phyloP scores from a whole-genome alignment of 2,888 invertebrate species.

The Agrochola lota region DNA sequence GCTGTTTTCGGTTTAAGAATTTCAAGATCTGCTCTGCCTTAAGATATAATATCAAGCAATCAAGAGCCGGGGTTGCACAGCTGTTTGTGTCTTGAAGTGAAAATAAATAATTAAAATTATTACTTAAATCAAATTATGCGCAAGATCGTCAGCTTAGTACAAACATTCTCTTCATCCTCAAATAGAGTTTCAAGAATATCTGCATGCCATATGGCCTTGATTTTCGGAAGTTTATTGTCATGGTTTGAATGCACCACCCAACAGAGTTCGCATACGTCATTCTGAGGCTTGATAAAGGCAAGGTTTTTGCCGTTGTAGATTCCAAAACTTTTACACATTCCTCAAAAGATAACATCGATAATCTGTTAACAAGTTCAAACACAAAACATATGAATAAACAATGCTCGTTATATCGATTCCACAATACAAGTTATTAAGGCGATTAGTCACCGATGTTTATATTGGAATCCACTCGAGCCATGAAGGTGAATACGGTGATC shows the following conservation, averaged over 20 bases:
- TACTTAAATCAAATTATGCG: neutral
- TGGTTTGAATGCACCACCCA: neutral
- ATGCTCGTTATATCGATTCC: slow-evolving; percentile 25
- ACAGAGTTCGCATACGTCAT: neutral
- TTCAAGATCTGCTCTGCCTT: neutral
- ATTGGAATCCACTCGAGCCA: slow-evolving; percentile 54
- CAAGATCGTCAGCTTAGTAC: neutral
- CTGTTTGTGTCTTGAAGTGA: no score
- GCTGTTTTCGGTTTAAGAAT: neutral
- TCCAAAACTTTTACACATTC: neutral
- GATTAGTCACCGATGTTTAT: slow-evolving; percentile 60
- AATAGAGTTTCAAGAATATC: neutral
- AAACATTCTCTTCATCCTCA: neutral
- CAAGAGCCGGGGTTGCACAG: no score
- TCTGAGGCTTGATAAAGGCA: neutral
- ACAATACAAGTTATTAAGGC: slow-evolving; percentile 49
- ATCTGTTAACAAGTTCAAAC: slow-evolving; percentile 15
- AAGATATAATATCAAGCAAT: neutral
- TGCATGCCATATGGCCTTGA: neutral
- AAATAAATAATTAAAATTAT: no score
- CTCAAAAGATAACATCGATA: slow-evolving; percentile 3
- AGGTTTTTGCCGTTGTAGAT: neutral
- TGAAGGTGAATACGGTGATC: slow-evolving; percentile 43
- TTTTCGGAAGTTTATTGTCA: no score
- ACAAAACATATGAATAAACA: slow-evolving; percentile 43